Base-by-base conservation (phyloP, 1,140 invertebrate species). In the Marisa cornuarietis region DNA sequence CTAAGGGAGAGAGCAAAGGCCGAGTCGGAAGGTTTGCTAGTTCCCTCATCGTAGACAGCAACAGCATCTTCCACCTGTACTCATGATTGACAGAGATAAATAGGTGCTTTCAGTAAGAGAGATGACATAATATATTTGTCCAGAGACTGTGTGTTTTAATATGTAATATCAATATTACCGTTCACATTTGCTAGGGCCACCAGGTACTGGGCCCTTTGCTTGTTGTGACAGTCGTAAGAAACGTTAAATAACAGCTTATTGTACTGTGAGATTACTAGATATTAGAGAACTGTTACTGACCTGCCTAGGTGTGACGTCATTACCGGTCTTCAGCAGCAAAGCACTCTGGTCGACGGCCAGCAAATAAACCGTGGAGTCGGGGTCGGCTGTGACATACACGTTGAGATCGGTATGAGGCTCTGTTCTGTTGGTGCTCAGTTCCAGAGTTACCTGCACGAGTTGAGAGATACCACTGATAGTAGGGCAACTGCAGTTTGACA, bases 311-410 rank as follows among this genome's bases (percentile, higher is more conserved):
- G 92, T 93, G 71, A 94, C 92, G 85, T 94, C 94, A 90, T 94
- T 94, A 79, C 93, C 93, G 74, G 91, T 89, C 86, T 94, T 94
- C 9, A 98, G 90, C 0, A 95, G 87, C 3, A 95, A 88, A 0
- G 96, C 94, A 91, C 96, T 96, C 89, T 98, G 95, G 91, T 98
- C 97, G 18, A 98, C 94, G 7, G 95, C 95, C 86, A 97, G 92
- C n/a, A 98, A 88, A 74, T 95, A 96, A 79, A 99, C 94, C 85
- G 95, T 95, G 4, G 97, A 97, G 88, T 96, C 95, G 10, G 96
- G 95, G 87, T 95, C 95, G 0, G 96, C 94, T 61, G 93, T 93
- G 13, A 98, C 93, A 1, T 93, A 92, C 0, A 97, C 91, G 82
- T 95, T 94, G 7, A 97, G 93, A 61, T 94, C 92, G 61, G 93